Percentiles rank a stretch among this genome's conserved stretches.
Conservation (phyloP, 2,797 vertebrate species). For the Odontamblyopus rebecca region DNA sequence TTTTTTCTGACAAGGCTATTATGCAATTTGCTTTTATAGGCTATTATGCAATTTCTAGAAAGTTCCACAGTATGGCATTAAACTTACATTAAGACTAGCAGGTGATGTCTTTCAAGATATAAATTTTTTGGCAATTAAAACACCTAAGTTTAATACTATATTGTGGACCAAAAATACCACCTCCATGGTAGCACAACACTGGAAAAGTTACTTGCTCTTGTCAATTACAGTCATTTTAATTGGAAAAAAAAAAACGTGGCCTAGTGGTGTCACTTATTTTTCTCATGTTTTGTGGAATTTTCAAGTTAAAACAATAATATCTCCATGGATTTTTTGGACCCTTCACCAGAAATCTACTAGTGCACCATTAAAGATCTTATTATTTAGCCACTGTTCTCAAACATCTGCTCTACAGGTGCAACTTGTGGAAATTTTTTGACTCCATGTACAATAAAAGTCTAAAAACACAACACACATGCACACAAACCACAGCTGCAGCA, state of each 20-base stretch:
- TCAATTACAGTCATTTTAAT: not conserved
- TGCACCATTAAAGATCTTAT: constrained; percentile 22
- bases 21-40: no score
- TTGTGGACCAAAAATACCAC: no score
- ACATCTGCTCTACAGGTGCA: constrained; percentile 72
- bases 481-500: constrained; percentile 63
- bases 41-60: no score
- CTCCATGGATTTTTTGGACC: not conserved
- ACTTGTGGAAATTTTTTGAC: constrained; percentile 64
- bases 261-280: not conserved
- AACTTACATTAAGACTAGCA: no score
- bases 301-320: not conserved
- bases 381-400: constrained; percentile 38
- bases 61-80: no score
- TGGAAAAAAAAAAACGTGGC: not conserved
- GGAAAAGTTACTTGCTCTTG: no score
- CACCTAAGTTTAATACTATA: no score
- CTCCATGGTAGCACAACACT: no score
- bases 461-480: constrained; percentile 19
- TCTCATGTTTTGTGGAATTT: not conserved
- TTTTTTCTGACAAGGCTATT: no score
- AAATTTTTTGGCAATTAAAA: no score
- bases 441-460: constrained; percentile 45
- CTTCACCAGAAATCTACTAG: not conserved
- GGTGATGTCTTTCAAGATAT: no score